Base-by-base conservation (phyloP, 2,797 vertebrate genomes). In the Hippocampus kuda region DNA sequence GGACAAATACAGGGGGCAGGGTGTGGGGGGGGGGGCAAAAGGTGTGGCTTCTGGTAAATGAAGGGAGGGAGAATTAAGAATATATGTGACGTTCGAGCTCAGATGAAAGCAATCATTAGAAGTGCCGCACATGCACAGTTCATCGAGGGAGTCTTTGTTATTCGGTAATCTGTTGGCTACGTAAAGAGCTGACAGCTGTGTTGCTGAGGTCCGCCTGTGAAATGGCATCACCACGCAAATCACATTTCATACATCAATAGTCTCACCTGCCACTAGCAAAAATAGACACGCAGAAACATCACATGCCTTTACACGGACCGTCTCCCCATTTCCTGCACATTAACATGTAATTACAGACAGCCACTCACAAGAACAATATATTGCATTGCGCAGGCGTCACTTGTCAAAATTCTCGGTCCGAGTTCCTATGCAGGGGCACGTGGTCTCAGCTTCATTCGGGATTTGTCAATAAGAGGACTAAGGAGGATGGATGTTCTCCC, bases 211-310 rank as follows among this genome's bases (percentile, higher is more conserved):
- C 77, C 71, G 72, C 30, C 64, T 11, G 51, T 61, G 71, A 81
- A 84, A 84, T 71, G 60, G 24, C 79, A 88, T 85, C 83, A 76
- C 54, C 78, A 77, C 80, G 70, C 83, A 83, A 83, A 86, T 85
- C 73, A 75, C 24, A 27, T 84, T 86, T 87, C 79, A 86, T 76
- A 82, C 84, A 85, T 81, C 77, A 67, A 71, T 86, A 67, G 46
- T 74, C 83, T 86, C 85, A 88, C 85, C 85, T 88, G 83, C 81
- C 76, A 76, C 82, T 77, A 75, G 76, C 24, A 71, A 20, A 73
- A 30, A 85, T 79, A 62, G 66, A 66, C 75, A 82, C 63, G 30
- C 61, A 72, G 30, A 42, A 20, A 72, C 1, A 12, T 74, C 70
- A 69, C 18, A 48, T 18, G 57, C 63, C 2, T 24, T 18, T 61